A percentile compares a stretch with the other conserved stretches of the same genome.
phyloP scores from a whole-genome alignment of 1,140 invertebrate genomes.

The Vollenhovia emeryi region DNA sequence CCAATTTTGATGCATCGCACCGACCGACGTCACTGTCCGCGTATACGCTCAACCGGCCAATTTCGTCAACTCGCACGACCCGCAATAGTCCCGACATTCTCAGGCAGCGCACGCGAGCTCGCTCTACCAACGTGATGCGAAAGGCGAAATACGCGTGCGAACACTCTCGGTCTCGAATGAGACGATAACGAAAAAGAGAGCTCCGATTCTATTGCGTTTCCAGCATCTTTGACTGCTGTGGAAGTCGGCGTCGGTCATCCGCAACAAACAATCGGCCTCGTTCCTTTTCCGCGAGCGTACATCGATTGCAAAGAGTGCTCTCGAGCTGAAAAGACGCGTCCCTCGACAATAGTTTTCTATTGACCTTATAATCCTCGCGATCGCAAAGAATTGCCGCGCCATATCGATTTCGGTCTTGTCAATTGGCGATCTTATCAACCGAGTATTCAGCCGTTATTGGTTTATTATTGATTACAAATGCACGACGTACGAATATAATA shows the following conservation, averaged over 20 bases:
- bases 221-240: neutral
- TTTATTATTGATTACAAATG: neutral
- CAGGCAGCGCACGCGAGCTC: conserved; percentile 57
- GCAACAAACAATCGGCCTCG: conserved; percentile 60
- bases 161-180: conserved; percentile 46
- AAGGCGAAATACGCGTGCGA: conserved; percentile 61
- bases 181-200: conserved; percentile 54
- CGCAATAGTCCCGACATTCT: conserved; percentile 52
- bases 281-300: conserved; percentile 36
- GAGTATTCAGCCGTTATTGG: neutral
- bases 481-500: neutral
- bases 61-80: neutral
- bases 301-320: conserved; percentile 20
- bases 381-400: neutral
- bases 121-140: conserved; percentile 69
- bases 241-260: conserved; percentile 26
- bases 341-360: conserved; percentile 29
- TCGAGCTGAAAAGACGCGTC: conserved; percentile 44
- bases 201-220: conserved; percentile 45
- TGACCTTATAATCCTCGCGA: conserved; percentile 15
- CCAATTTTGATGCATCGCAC: conserved; percentile 1
- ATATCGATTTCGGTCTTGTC: conserved; percentile 25
- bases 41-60: conserved; percentile 10
- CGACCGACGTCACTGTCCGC: conserved; percentile 31
- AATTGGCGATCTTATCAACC: conserved; percentile 2